These are phyloP conservation scores for Cydia amplana DNA, from an alignment of 1,140 invertebrate genomes.

Conservation along the genomic window DNA sequence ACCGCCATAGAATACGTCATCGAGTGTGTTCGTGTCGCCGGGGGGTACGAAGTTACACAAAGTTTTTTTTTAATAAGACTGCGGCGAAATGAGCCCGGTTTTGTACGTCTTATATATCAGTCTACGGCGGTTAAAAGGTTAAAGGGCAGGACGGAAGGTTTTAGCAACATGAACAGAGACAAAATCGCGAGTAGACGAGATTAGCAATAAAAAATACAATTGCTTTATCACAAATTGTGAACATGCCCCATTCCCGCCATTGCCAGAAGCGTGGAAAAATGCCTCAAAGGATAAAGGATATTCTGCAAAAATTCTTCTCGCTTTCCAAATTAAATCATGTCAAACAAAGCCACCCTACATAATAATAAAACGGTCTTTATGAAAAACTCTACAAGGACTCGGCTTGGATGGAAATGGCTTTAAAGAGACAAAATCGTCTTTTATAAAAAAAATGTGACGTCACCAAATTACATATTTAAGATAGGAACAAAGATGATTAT, in stretches of 20 bases:
- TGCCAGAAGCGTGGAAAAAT: constrained; percentile 24
- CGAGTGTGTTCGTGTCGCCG: too few relatives aligned
- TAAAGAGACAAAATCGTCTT: neutral
- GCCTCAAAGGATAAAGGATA: constrained; percentile 42
- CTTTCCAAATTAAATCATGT: constrained; percentile 53
- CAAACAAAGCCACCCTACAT: constrained; percentile 44
- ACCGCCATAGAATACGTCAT: too few relatives aligned
- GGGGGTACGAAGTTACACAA: too few relatives aligned
- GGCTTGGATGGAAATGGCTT: neutral
- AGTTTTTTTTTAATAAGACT: too few relatives aligned
- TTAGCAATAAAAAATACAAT: neutral
- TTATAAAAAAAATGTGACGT: too few relatives aligned
- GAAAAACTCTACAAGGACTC: constrained; percentile 34
- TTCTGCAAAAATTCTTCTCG: constrained; percentile 32
- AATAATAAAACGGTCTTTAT: constrained; percentile 39
- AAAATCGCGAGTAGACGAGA: neutral
- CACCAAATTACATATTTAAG: too few relatives aligned
- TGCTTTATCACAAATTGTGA: constrained; percentile 36
- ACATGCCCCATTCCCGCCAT: constrained; percentile 33
- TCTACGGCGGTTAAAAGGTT: too few relatives aligned
- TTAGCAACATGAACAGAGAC: too few relatives aligned
- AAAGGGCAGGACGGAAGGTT: too few relatives aligned
- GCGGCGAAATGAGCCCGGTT: too few relatives aligned
- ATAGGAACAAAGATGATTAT: too few relatives aligned
- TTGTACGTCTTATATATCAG: too few relatives aligned